A percentile compares a stretch with the other conserved stretches of the same genome.
These are phyloP conservation scores for Grus americana DNA, from an alignment of 2,113 vertebrate genomes.

Conservation along the genomic window DNA sequence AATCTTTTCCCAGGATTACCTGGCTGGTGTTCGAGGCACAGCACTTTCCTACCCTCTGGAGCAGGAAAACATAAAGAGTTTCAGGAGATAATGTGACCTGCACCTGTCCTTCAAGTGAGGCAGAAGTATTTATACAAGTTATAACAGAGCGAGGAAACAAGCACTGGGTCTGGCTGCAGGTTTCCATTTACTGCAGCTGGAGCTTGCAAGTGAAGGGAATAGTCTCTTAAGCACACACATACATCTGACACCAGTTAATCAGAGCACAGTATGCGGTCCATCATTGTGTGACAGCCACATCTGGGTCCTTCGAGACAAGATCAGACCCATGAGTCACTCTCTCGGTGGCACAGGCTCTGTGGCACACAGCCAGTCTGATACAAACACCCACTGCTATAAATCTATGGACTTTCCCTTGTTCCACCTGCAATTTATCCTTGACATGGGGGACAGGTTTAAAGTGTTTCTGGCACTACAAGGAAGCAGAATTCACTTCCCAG, in stretches of 20 bases:
- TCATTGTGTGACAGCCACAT: neutral
- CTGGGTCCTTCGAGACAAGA: neutral
- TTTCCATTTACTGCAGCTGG: neutral
- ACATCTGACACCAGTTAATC: neutral
- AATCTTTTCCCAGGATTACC: neutral
- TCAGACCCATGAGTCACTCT: neutral
- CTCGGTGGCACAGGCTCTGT: neutral
- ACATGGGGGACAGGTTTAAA: neutral
- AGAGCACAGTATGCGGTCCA: neutral
- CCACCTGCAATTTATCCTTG: neutral
- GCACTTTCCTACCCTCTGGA: neutral
- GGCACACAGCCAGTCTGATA: neutral
- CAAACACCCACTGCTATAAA: neutral
- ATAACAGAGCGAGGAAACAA: neutral
- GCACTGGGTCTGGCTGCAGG: neutral
- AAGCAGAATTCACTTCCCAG: neutral
- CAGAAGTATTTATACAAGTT: neutral
- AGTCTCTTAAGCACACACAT: neutral
- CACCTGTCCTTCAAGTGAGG: neutral
- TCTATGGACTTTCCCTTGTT: neutral
- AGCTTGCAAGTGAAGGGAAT: neutral
- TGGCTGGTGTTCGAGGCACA: neutral
- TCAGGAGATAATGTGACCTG: neutral
- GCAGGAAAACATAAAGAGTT: neutral
- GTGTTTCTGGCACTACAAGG: neutral